phyloP scores from a whole-genome alignment of 2,797 vertebrate genomes.

The Cirrhinus molitorella region DNA sequence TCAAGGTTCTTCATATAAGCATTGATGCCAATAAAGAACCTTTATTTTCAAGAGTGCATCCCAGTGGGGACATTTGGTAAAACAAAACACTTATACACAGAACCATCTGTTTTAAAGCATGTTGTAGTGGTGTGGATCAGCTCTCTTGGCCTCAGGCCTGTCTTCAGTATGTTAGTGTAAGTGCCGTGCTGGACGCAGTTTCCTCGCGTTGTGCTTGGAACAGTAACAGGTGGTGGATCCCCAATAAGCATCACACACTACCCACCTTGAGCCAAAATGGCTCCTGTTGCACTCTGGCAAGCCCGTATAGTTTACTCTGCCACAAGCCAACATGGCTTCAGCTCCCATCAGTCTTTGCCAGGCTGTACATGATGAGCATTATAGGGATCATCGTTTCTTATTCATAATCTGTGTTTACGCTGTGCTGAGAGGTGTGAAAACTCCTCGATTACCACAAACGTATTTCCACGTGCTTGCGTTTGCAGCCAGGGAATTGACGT shows the following conservation, averaged over 20 bases:
- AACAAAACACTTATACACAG: neutral
- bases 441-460: neutral
- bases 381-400: neutral
- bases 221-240: slow-evolving; percentile 25
- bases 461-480: neutral
- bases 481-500: neutral
- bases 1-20: too few relatives aligned
- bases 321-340: slow-evolving; percentile 29
- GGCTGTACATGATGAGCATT: neutral
- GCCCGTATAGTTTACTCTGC: slow-evolving; percentile 6
- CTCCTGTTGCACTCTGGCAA: slow-evolving; percentile 5
- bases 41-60: too few relatives aligned
- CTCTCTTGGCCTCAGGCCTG: neutral
- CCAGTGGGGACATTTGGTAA: neutral
- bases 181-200: slow-evolving; percentile 21
- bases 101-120: slow-evolving; percentile 12
- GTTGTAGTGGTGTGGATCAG: neutral
- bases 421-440: neutral
- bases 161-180: slow-evolving; percentile 11
- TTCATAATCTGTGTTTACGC: slow-evolving; percentile 23
- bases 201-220: slow-evolving; percentile 3
- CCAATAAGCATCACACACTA: neutral
- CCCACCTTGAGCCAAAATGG: neutral
- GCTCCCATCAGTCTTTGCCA: slow-evolving; percentile 20
- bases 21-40: too few relatives aligned